Conservation (phyloP, 2,888 invertebrate genomes). For the Hypercompe scribonia region DNA sequence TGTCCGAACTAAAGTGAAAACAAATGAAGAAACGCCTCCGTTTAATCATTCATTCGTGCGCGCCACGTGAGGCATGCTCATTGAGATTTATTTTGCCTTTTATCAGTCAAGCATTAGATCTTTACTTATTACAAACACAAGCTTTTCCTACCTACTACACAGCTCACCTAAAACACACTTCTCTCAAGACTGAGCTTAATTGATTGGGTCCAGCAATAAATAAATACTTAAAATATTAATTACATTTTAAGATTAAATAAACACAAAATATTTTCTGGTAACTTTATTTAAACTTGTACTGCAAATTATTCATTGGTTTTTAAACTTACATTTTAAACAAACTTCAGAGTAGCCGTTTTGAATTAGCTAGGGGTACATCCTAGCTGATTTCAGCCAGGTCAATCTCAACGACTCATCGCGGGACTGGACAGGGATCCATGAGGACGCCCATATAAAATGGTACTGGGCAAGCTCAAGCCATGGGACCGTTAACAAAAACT, state of each 20-base stretch:
- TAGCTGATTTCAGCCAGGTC: too few species aligned
- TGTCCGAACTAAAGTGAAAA: conserved; percentile 81
- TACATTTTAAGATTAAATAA: conserved; percentile 14
- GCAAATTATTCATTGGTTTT: not conserved
- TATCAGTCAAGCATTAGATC: conserved; percentile 63
- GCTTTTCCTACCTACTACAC: not conserved
- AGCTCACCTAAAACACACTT: conserved; percentile 2
- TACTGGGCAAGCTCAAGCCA: too few species aligned
- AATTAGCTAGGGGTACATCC: too few species aligned
- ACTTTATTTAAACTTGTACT: conserved; percentile 12
- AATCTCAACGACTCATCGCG: too few species aligned
- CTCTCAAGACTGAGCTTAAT: conserved; percentile 8
- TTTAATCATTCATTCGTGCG: conserved; percentile 82
- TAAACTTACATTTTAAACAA: too few species aligned
- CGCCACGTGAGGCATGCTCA: conserved; percentile 67
- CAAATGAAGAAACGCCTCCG: conserved; percentile 80
- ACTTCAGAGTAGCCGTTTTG: too few species aligned
- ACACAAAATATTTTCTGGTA: conserved; percentile 7
- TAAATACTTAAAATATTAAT: conserved; percentile 13
- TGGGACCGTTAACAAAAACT: too few species aligned
- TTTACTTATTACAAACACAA: conserved; percentile 39
- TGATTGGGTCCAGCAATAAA: conserved; percentile 15
- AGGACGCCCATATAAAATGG: too few species aligned
- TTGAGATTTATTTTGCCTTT: conserved; percentile 80
- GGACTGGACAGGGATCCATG: too few species aligned